Evolutionary conservation across 2,113 vertebrate species (phyloP).

Genomic region (Caracal caracal): DNA sequence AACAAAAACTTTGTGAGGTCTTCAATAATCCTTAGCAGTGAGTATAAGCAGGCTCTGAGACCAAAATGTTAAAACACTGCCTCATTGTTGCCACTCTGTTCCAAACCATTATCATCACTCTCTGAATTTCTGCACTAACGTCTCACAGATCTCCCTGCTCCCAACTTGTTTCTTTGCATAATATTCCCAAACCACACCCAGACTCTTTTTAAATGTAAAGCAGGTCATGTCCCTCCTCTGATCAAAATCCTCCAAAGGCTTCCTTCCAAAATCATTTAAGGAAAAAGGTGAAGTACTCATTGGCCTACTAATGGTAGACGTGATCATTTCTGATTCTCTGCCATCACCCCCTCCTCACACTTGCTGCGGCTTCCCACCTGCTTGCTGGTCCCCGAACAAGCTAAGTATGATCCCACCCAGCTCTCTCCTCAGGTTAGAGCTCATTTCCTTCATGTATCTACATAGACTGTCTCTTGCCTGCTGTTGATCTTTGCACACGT

Average conservation of each 20-base stretch:
- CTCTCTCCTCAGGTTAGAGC: background rate
- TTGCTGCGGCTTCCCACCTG: background rate
- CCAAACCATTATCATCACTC: background rate
- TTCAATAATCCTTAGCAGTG: background rate
- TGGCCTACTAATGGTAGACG: background rate
- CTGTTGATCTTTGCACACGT: background rate
- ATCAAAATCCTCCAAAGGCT: background rate
- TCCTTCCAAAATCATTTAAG: background rate
- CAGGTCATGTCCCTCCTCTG: background rate
- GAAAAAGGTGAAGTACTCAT: background rate
- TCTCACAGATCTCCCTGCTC: background rate
- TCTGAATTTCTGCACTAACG: background rate
- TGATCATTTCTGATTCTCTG: background rate
- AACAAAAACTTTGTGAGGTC: background rate
- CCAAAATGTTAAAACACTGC: background rate
- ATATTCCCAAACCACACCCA: background rate
- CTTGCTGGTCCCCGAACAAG: background rate
- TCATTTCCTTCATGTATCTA: background rate
- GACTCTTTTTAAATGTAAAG: background rate
- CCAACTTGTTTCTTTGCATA: background rate
- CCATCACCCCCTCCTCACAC: background rate
- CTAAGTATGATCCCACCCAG: background rate
- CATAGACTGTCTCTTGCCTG: background rate
- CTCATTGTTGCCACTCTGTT: background rate
- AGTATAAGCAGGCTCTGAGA: background rate